phyloP scores from a whole-genome alignment of 2,113 vertebrate species.

The Pelecanus crispus region DNA sequence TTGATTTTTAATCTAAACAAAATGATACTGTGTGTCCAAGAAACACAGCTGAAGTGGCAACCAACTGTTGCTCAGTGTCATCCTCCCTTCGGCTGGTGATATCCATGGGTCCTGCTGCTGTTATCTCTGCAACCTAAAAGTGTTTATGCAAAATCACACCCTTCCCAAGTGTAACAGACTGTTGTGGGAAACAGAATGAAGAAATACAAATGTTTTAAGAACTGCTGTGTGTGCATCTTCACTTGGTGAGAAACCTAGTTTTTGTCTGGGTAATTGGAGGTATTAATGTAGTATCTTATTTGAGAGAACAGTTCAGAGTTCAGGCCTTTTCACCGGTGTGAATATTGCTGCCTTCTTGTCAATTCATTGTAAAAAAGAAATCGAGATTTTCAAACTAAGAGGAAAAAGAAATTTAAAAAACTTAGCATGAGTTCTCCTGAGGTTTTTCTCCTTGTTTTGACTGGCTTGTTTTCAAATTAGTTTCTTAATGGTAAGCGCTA shows the following conservation, averaged over 20 bases:
- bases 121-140: neutral
- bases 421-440: neutral
- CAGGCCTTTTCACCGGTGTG: neutral
- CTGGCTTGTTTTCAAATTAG: neutral
- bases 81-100: neutral
- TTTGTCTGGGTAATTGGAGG: neutral
- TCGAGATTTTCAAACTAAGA: neutral
- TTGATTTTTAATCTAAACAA: neutral
- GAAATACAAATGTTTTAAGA: neutral
- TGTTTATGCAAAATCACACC: neutral
- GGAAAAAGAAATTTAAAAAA: neutral
- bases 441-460: neutral
- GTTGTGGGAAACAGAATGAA: neutral
- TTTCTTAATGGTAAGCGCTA: neutral
- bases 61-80: neutral
- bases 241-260: neutral
- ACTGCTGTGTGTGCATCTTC: neutral
- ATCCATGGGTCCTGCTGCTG: neutral
- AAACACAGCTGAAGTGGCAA: neutral
- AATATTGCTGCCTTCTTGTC: neutral
- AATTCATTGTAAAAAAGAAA: neutral
- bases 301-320: neutral
- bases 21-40: neutral
- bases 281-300: neutral
- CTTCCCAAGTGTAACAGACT: neutral